A percentile compares a stretch with the other conserved stretches of the same genome.
phyloP scores from a whole-genome alignment of 2,888 invertebrate genomes.

The Nomada goodeniana region DNA sequence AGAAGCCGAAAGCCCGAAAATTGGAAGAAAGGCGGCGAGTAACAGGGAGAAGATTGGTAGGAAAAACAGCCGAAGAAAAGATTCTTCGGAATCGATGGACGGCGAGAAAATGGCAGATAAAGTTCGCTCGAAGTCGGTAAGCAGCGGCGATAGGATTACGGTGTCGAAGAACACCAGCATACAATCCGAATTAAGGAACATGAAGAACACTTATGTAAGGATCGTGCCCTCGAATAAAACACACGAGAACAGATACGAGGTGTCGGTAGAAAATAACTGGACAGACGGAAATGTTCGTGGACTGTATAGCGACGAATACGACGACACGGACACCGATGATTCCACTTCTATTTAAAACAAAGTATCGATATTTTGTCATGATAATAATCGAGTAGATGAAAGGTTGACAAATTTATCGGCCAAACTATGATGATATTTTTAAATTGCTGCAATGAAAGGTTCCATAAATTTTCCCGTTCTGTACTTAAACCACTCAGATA shows the following conservation, averaged over 20 bases:
- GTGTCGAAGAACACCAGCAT: conserved; percentile 46
- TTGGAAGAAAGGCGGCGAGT: conserved; percentile 35
- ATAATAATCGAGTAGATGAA: background rate
- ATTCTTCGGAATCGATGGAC: conserved; percentile 67
- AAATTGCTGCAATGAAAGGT: conserved; percentile 32
- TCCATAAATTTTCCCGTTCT: conserved; percentile 38
- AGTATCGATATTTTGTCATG: background rate
- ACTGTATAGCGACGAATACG: conserved; percentile 68
- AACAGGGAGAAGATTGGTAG: conserved; percentile 54
- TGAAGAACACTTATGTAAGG: conserved; percentile 74
- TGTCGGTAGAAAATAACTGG: conserved; percentile 73
- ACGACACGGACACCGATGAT: conserved; percentile 79
- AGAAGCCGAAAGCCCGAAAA: conserved; percentile 71
- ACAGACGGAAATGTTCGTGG: conserved; percentile 62
- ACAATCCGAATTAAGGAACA: conserved; percentile 60
- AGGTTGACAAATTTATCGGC: background rate
- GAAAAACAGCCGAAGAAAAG: conserved; percentile 69
- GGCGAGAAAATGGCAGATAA: conserved; percentile 60
- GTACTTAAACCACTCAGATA: conserved; percentile 53
- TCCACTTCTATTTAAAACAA: conserved; percentile 79
- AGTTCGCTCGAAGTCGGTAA: conserved; percentile 59
- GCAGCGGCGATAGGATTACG: conserved; percentile 54
- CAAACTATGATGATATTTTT: conserved; percentile 12
- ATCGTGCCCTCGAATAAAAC: conserved; percentile 71
- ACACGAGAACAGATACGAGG: conserved; percentile 73